Percentiles rank a stretch among this genome's conserved stretches.
Conservation (phyloP, 2,888 invertebrate genomes). For the Plemyria rubiginata region DNA sequence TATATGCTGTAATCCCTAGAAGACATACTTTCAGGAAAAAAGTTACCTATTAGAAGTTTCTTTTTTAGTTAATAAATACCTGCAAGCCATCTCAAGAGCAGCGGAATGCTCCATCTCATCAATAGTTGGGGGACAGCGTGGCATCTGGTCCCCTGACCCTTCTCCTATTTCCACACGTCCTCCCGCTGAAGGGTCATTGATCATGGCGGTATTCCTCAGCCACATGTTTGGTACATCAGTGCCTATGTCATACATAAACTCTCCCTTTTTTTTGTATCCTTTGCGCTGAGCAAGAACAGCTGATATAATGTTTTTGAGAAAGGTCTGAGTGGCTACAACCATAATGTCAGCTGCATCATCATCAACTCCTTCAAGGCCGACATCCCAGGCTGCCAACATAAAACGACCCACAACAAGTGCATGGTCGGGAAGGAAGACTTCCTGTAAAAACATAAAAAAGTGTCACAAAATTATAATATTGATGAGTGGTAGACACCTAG, state of each 20-base stretch:
- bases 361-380: constrained; percentile 93
- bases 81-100: constrained; percentile 90
- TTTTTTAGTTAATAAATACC: constrained; percentile 63
- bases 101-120: constrained; percentile 91
- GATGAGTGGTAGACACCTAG: too few relatives aligned
- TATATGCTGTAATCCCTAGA: too few relatives aligned
- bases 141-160: constrained; percentile 86
- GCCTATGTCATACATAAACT: constrained; percentile 92
- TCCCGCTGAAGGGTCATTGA: constrained; percentile 86
- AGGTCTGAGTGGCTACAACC: constrained; percentile 90
- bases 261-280: constrained; percentile 68
- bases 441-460: constrained; percentile 69
- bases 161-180: constrained; percentile 85
- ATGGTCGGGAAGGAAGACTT: constrained; percentile 93
- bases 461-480: too few relatives aligned
- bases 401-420: constrained; percentile 93
- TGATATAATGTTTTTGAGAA: constrained; percentile 92
- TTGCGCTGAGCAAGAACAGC: constrained; percentile 92
- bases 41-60: too few relatives aligned
- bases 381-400: constrained; percentile 95
- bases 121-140: constrained; percentile 87
- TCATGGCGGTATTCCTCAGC: constrained; percentile 88
- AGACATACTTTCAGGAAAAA: too few relatives aligned
- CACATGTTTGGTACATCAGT: constrained; percentile 92
- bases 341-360: constrained; percentile 93